These are phyloP conservation scores for Aphidius ervi DNA, from an alignment of 1,140 invertebrate genomes.

Conservation along the genomic window DNA sequence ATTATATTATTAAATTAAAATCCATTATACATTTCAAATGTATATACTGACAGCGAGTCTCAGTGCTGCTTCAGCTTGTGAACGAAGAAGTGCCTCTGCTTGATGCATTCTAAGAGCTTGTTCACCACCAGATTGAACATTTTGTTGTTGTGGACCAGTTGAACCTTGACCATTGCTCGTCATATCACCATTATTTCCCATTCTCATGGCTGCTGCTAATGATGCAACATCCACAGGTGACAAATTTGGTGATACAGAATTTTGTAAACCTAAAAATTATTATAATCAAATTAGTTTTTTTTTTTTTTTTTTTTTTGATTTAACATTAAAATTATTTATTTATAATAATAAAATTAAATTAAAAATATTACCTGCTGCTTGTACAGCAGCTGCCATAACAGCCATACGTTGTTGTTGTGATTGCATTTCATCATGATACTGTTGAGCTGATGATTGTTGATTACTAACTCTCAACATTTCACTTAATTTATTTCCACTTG, in stretches of 20 bases:
- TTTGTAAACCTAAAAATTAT: conserved; percentile 43
- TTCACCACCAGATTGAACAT: conserved; percentile 58
- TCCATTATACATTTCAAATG: background rate
- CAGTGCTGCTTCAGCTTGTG: conserved; percentile 77
- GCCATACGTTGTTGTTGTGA: conserved; percentile 71
- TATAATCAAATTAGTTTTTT: conserved; percentile 7
- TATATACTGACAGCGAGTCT: conserved; percentile 64
- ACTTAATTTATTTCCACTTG: conserved; percentile 61
- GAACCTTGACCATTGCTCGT: conserved; percentile 52
- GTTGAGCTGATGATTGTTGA: conserved; percentile 52
- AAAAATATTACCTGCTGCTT: conserved; percentile 53
- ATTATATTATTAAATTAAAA: background rate
- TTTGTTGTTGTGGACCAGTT: conserved; percentile 55
- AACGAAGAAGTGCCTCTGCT: conserved; percentile 74
- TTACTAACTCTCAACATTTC: conserved; percentile 61
- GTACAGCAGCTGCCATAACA: conserved; percentile 65
- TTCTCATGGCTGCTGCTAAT: conserved; percentile 74
- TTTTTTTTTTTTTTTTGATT: background rate
- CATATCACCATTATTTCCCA: conserved; percentile 61
- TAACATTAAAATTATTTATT: background rate
- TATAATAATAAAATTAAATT: background rate
- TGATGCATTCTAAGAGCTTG: conserved; percentile 72
- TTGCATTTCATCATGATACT: conserved; percentile 67
- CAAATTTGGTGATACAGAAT: conserved; percentile 50
- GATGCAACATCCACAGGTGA: conserved; percentile 71